Conservation (phyloP, 2,113 vertebrate species). For the Psilopsiagon aurifrons region DNA sequence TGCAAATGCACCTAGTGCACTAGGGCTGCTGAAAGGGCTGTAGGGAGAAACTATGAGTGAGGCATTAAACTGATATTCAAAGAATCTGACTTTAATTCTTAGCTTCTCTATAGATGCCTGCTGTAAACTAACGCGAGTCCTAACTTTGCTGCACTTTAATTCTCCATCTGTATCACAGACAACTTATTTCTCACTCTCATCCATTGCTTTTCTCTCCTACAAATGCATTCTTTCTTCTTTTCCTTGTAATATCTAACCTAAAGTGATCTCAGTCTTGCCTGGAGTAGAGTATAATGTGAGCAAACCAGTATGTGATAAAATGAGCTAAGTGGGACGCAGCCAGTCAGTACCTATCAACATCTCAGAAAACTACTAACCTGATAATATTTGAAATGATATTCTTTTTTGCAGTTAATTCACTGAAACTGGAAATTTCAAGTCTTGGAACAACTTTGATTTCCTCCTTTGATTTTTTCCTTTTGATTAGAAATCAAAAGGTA, state of each 20-base stretch:
- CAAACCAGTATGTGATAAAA: not conserved
- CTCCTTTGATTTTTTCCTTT: too few species aligned
- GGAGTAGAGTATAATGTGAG: not conserved
- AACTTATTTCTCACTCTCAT: not conserved
- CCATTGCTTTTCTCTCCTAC: not conserved
- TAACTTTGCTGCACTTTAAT: not conserved
- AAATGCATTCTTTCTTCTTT: not conserved
- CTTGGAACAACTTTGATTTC: not conserved
- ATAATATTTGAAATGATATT: not conserved
- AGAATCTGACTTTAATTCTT: not conserved
- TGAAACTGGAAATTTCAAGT: not conserved
- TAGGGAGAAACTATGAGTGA: not conserved
- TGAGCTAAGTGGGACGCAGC: not conserved
- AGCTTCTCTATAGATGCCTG: not conserved
- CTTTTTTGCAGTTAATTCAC: not conserved
- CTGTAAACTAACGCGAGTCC: not conserved
- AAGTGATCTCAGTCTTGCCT: not conserved
- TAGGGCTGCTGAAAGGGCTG: not conserved
- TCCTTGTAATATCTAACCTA: not conserved
- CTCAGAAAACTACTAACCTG: not conserved
- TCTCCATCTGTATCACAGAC: not conserved
- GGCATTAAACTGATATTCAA: not conserved
- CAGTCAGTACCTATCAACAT: not conserved
- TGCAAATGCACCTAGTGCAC: not conserved
- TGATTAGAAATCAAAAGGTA: not conserved